Percentiles rank a stretch among this genome's conserved stretches.
Evolutionary conservation across 2,797 vertebrate genomes (phyloP).

Genomic region (Phrynocephalus vlangalii): DNA sequence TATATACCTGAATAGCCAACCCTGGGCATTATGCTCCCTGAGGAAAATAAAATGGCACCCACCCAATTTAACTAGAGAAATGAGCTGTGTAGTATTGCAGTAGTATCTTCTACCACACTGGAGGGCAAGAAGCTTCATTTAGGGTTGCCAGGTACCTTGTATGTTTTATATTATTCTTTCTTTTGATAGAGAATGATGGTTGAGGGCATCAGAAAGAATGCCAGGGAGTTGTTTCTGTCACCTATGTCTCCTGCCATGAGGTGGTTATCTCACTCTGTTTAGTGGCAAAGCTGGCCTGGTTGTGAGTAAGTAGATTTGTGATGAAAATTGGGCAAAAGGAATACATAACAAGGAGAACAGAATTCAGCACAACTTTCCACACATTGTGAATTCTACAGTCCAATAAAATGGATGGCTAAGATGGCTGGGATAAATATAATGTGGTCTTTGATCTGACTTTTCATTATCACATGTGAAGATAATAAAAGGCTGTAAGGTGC

Average conservation of each 20-base stretch:
- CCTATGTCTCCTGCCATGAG: background rate
- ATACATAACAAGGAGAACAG: background rate
- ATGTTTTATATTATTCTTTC: background rate
- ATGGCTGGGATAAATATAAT: background rate
- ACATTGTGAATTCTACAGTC: background rate
- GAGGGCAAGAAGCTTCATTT: background rate
- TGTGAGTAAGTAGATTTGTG: background rate
- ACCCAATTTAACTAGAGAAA: background rate
- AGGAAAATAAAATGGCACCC: background rate
- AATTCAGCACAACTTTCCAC: background rate
- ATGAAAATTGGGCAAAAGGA: no score
- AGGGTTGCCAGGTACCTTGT: background rate
- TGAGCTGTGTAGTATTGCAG: background rate
- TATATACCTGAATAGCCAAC: background rate
- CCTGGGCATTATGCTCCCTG: no score
- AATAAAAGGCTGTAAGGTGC: background rate
- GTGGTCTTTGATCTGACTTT: background rate
- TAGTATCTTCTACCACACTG: background rate
- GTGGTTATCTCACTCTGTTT: background rate
- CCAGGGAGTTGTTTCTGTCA: background rate
- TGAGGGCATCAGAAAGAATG: background rate
- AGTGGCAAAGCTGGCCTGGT: background rate
- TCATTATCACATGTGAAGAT: background rate
- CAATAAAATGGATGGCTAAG: background rate
- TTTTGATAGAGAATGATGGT: background rate